Base-by-base conservation (phyloP, 1,140 invertebrate species). In the Cotesia chilonis region DNA sequence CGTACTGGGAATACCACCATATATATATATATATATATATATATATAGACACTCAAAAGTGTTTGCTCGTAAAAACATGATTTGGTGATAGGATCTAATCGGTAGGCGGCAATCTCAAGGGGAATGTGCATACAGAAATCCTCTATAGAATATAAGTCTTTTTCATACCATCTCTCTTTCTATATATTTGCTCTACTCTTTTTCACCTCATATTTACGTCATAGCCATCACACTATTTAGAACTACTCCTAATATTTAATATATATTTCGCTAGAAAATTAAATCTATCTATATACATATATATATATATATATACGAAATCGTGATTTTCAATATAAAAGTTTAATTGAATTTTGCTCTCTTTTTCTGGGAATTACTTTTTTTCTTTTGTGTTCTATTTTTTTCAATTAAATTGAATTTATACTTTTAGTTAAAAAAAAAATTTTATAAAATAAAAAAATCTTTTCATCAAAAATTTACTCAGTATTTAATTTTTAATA, bases 21-120 rank as follows among this genome's bases (percentile, higher is more conserved):
- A 17, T 17, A 17, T 17, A 17, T 17, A 17, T 12, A 28, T 28
- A 17, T 17, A 17, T 17, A 17, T 17, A 17, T 17, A 17, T 17
- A 17, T 12, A 28, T 28, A 28, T 14, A 47, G 59, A 28, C 68
- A 20, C 73, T 64, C 74, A 76, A 78, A 73, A 64, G 47, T 78
- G 78, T 81, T 79, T 79, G 65, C 73, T 70, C 74, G 71, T 52
- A 57, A 75, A 75, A 76, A 70, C 68, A 73, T 63, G 76, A 68
- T 55, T 68, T 38, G 38, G 14, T 67, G 78, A 79, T 80, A 73
- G 70, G 73, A 78, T 79, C 78, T 81, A 77, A 78, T 78, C 72
- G 55, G 54, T 60, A 60, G 10, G 14, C 54, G 37, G 54, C 36
- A 6, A 69, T 69, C 68, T 69, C 37, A 38, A 59, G 36, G 38